A percentile compares a stretch with the other conserved stretches of the same genome.
phyloP scores from a whole-genome alignment of 2,888 invertebrate species.

The Ypsolopha sequella region DNA sequence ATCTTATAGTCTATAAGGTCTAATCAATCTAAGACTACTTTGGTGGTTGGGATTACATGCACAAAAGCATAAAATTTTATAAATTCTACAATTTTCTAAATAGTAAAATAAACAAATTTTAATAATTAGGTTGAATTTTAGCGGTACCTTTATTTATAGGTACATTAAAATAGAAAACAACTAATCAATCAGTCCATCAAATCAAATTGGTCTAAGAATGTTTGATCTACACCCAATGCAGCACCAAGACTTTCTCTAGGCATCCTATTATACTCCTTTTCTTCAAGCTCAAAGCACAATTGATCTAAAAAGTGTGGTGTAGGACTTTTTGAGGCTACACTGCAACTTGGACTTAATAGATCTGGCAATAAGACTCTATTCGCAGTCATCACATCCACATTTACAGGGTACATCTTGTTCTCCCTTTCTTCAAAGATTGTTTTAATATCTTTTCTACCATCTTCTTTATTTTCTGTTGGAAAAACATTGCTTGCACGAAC shows the following conservation, averaged over 20 bases:
- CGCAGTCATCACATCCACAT: slow-evolving; percentile 26
- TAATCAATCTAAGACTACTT: too few species aligned
- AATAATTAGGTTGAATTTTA: too few species aligned
- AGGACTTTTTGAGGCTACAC: slow-evolving; percentile 20
- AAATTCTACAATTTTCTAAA: too few species aligned
- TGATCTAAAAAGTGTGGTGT: slow-evolving; percentile 22
- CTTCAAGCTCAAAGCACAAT: slow-evolving; percentile 27
- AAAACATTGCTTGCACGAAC: slow-evolving; percentile 31
- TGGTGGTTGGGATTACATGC: too few species aligned
- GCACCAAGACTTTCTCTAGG: slow-evolving; percentile 52
- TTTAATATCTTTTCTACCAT: slow-evolving; percentile 20
- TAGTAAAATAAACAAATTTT: too few species aligned
- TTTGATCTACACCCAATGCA: slow-evolving; percentile 51
- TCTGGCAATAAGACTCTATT: slow-evolving; percentile 48
- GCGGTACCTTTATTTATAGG: too few species aligned
- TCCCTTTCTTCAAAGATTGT: slow-evolving; percentile 50
- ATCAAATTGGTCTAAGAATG: slow-evolving; percentile 55
- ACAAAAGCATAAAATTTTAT: too few species aligned
- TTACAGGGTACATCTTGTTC: slow-evolving; percentile 23
- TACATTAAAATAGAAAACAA: too few species aligned
- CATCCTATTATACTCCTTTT: slow-evolving; percentile 22
- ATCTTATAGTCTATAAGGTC: too few species aligned
- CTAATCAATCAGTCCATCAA: slow-evolving; percentile 45
- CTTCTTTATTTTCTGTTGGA: slow-evolving; percentile 18
- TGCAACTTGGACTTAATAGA: slow-evolving; percentile 48